Conservation (phyloP, 2,797 vertebrate species). For the Siniperca scherzeri region DNA sequence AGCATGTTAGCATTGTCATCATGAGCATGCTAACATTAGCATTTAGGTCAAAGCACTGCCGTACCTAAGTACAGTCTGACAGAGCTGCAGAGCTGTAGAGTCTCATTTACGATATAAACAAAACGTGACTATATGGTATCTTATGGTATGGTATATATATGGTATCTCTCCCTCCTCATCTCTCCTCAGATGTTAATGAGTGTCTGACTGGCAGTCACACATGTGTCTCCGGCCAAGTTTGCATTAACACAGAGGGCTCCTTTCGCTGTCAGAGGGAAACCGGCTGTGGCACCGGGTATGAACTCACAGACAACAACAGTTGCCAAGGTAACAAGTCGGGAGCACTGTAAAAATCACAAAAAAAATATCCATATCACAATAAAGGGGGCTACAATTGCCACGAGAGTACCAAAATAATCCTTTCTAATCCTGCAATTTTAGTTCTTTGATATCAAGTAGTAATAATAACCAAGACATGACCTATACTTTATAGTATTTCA, state of each 20-base stretch:
- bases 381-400: not conserved
- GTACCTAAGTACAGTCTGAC: not conserved
- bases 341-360: not conserved
- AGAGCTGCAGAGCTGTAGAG: not conserved
- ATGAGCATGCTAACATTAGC: not conserved
- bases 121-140: no score
- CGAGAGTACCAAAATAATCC: not conserved
- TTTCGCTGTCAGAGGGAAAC: conserved; percentile 92
- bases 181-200: conserved; percentile 90
- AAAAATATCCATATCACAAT: not conserved
- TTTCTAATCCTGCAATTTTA: not conserved
- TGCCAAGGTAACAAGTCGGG: conserved; percentile 88
- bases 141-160: no score
- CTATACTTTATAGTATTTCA: not conserved
- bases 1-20: not conserved
- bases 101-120: not conserved
- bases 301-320: conserved; percentile 88
- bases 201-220: conserved; percentile 87
- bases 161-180: no score
- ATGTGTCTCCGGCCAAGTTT: conserved; percentile 88
- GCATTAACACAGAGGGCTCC: conserved; percentile 91
- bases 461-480: no score
- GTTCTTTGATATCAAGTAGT: not conserved
- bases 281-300: conserved; percentile 92
- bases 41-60: not conserved